These are phyloP conservation scores for Drosophila pallidifrons DNA, from an alignment of 1,140 invertebrate genomes.

Conservation along the genomic window DNA sequence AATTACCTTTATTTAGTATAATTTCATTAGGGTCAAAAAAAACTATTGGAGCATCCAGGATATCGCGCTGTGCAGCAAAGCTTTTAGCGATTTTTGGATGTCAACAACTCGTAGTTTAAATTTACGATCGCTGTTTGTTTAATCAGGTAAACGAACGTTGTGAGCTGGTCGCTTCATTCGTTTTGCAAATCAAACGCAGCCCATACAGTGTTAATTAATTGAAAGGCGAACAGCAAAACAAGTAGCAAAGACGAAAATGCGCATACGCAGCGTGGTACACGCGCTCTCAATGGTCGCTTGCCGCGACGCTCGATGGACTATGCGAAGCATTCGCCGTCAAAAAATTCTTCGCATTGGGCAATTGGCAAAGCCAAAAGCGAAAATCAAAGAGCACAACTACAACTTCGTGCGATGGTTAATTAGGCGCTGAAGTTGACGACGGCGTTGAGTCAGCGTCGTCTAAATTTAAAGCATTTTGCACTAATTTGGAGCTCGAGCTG, in stretches of 20 bases:
- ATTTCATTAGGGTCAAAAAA: too few relatives aligned
- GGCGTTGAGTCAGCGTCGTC: slow-evolving; percentile 25
- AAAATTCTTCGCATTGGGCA: slow-evolving; percentile 60
- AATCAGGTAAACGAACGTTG: slow-evolving; percentile 41
- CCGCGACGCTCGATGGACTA: slow-evolving; percentile 23
- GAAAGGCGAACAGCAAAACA: slow-evolving; percentile 29
- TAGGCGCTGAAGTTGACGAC: slow-evolving; percentile 43
- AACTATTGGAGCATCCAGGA: slow-evolving; percentile 1
- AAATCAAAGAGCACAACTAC: background rate
- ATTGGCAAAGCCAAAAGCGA: slow-evolving; percentile 34
- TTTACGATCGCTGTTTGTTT: slow-evolving; percentile 36
- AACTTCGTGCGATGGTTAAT: slow-evolving; percentile 56
- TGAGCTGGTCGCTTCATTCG: slow-evolving; percentile 6
- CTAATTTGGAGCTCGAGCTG: slow-evolving; percentile 63
- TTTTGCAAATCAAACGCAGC: slow-evolving; percentile 63
- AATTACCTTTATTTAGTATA: too few relatives aligned
- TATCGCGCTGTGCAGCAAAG: background rate
- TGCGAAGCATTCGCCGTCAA: slow-evolving; percentile 26
- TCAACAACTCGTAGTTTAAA: background rate
- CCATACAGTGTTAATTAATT: slow-evolving; percentile 61
- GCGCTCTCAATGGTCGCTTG: slow-evolving; percentile 20
- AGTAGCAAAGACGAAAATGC: slow-evolving; percentile 45
- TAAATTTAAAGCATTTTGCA: slow-evolving; percentile 57
- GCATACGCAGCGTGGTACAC: slow-evolving; percentile 63
- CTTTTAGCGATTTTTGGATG: background rate